phyloP scores from a whole-genome alignment of 2,888 invertebrate species.

The Drosophila cracens region DNA sequence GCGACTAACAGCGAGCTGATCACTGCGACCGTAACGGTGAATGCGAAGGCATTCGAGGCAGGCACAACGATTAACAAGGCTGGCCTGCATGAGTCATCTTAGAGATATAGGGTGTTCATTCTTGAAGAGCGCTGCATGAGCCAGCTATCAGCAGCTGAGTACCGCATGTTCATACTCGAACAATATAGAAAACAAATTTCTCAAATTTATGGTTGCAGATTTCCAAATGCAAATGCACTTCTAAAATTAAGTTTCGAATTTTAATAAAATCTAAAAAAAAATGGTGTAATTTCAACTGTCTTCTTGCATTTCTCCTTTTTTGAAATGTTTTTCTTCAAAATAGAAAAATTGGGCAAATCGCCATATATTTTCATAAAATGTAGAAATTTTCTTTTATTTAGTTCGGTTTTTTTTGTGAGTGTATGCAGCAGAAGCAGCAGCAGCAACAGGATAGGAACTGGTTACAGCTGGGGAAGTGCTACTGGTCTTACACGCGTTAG shows the following conservation, averaged over 20 bases:
- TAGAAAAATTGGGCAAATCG: not conserved
- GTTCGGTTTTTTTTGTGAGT: not conserved
- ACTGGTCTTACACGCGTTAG: slow-evolving; percentile 74
- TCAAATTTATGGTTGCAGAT: too few species aligned
- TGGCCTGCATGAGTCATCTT: too few species aligned
- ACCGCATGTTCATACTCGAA: too few species aligned
- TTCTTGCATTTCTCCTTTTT: not conserved
- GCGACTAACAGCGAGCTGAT: too few species aligned
- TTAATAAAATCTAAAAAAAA: not conserved
- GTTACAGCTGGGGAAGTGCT: slow-evolving; percentile 75
- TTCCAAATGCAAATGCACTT: not conserved
- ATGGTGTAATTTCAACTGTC: not conserved
- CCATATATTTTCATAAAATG: not conserved
- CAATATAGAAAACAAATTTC: not conserved
- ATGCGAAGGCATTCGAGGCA: too few species aligned
- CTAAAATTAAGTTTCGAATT: not conserved
- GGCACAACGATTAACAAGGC: too few species aligned
- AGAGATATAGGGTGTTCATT: too few species aligned
- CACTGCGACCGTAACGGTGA: too few species aligned
- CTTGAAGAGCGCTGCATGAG: too few species aligned
- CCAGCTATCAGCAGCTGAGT: too few species aligned
- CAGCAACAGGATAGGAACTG: slow-evolving; percentile 60
- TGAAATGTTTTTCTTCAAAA: not conserved
- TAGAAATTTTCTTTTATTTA: not conserved
- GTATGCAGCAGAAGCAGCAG: not conserved